A percentile compares a stretch with the other conserved stretches of the same genome.
Conservation (phyloP, 2,113 vertebrate genomes). For the Pyrgilauda ruficollis region DNA sequence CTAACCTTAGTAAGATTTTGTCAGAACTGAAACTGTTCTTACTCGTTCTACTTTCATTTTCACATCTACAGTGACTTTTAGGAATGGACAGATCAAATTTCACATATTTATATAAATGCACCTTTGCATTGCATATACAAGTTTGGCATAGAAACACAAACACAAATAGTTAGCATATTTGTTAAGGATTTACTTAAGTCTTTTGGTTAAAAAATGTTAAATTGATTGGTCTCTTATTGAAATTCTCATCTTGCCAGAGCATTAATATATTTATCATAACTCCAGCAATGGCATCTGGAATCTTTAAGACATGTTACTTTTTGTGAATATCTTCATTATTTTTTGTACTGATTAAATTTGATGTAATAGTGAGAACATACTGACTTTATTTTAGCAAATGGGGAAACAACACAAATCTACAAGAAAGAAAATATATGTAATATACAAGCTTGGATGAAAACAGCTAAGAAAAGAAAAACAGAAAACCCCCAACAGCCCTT, state of each 20-base stretch:
- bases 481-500: background rate
- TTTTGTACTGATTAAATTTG: background rate
- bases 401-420: background rate
- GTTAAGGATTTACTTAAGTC: background rate
- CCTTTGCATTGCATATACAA: background rate
- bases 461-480: background rate
- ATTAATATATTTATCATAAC: background rate
- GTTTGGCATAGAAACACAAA: background rate
- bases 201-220: background rate
- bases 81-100: background rate
- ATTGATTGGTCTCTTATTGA: background rate
- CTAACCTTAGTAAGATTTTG: background rate
- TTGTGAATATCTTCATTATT: background rate
- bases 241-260: background rate
- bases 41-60: background rate
- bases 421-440: background rate
- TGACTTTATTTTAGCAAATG: background rate
- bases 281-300: background rate
- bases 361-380: background rate
- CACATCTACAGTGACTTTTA: background rate
- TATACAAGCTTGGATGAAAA: background rate
- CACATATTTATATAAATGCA: background rate
- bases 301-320: background rate
- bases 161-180: background rate
- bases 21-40: background rate